phyloP scores from a whole-genome alignment of 2,797 vertebrate species.

The Bradypodion ventrale region DNA sequence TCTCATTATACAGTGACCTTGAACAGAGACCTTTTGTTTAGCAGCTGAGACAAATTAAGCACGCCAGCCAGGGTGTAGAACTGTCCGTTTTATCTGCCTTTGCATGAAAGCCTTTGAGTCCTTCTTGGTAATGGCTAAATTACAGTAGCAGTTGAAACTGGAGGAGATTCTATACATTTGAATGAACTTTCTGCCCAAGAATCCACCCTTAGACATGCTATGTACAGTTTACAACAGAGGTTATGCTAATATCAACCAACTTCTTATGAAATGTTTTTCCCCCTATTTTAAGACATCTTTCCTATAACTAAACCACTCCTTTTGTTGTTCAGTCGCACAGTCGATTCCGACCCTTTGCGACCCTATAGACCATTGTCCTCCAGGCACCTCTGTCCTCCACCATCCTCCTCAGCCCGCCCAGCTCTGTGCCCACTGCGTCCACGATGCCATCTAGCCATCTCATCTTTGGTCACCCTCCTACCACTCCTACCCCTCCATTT shows the following conservation, averaged over 20 bases:
- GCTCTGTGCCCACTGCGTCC: no score
- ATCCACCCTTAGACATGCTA: slow-evolving; percentile 24
- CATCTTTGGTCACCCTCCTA: not conserved
- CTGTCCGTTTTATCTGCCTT: slow-evolving; percentile 69
- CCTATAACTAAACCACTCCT: no score
- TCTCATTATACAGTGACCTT: slow-evolving; percentile 80
- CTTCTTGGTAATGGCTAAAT: slow-evolving; percentile 59
- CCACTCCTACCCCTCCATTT: not conserved
- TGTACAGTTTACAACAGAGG: slow-evolving; percentile 39
- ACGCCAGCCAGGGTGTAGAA: slow-evolving; percentile 73
- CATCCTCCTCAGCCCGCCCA: no score
- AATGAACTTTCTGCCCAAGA: slow-evolving; percentile 33
- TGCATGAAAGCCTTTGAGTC: slow-evolving; percentile 68
- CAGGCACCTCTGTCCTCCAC: no score
- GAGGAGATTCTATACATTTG: slow-evolving; percentile 53
- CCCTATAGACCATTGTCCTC: no score
- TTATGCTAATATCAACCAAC: slow-evolving; percentile 38
- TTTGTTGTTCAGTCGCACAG: no score
- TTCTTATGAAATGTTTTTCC: slow-evolving; percentile 24
- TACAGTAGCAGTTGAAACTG: slow-evolving; percentile 63
- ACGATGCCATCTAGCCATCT: no score
- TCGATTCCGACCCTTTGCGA: no score
- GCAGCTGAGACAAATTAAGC: slow-evolving; percentile 71
- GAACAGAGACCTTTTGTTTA: slow-evolving; percentile 83
- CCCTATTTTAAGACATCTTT: not conserved